These are phyloP conservation scores for Eustalomyia histrio DNA, from an alignment of 2,888 invertebrate species.

Conservation along the genomic window DNA sequence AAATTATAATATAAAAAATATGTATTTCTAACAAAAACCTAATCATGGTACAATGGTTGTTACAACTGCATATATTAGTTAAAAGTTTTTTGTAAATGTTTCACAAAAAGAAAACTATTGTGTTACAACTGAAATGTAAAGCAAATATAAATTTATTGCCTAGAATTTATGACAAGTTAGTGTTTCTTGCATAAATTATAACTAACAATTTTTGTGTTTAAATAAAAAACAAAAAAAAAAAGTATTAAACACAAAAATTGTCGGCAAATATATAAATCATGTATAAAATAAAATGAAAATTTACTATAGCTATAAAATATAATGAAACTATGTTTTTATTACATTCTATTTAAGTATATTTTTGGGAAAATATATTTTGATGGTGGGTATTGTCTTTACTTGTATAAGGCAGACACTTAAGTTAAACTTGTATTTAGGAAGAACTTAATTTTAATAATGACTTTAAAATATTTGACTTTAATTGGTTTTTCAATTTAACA, in stretches of 20 bases:
- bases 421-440: too few species aligned
- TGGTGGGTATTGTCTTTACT: too few species aligned
- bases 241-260: slow-evolving; percentile 36
- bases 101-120: slow-evolving; percentile 27
- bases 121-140: slow-evolving; percentile 65
- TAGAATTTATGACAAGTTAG: slow-evolving; percentile 75
- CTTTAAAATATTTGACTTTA: too few species aligned
- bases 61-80: slow-evolving; percentile 29
- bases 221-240: slow-evolving; percentile 8
- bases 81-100: slow-evolving; percentile 18
- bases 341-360: slow-evolving; percentile 28
- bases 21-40: slow-evolving; percentile 16
- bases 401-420: too few species aligned
- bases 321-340: slow-evolving; percentile 45
- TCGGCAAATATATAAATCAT: slow-evolving; percentile 3
- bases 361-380: not conserved
- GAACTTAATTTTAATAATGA: too few species aligned
- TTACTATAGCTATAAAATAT: slow-evolving; percentile 38
- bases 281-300: slow-evolving; percentile 32
- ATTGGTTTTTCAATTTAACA: too few species aligned
- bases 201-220: not conserved
- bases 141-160: slow-evolving; percentile 77
- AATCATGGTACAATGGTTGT: slow-evolving; percentile 51
- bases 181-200: slow-evolving; percentile 46
- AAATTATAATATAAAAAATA: slow-evolving; percentile 18